Percentiles rank a stretch among this genome's conserved stretches.
Conservation (phyloP, 2,797 vertebrate species). For the Ataeniobius toweri region DNA sequence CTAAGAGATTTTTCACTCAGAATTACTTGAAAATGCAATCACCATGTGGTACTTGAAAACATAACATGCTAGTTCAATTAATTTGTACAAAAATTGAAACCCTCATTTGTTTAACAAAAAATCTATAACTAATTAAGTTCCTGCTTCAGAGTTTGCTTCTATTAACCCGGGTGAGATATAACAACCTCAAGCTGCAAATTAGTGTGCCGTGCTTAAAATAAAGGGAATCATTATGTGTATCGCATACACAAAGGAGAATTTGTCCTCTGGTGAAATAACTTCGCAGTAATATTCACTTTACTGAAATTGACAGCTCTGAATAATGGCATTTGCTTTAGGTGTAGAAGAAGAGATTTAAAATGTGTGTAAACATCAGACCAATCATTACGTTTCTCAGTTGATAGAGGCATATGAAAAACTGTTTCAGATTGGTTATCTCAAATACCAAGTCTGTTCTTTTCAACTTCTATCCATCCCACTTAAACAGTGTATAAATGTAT, state of each 20-base stretch:
- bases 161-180: conserved; percentile 14
- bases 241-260: neutral
- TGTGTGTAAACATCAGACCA: neutral
- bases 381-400: neutral
- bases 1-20: neutral
- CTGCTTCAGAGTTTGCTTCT: conserved; percentile 3
- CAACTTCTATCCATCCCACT: neutral
- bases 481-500: neutral
- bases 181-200: neutral
- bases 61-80: neutral
- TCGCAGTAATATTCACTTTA: neutral
- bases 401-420: neutral
- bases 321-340: neutral
- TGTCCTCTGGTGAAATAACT: neutral
- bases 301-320: neutral
- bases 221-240: neutral
- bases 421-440: neutral
- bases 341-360: neutral
- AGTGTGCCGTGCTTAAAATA: neutral
- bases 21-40: neutral
- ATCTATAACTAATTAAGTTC: conserved; percentile 25
- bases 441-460: neutral
- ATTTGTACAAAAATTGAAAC: conserved; percentile 1
- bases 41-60: neutral
- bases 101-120: conserved; percentile 11